These are phyloP conservation scores for Eremophila alpestris DNA, from an alignment of 2,797 vertebrate species.

Conservation along the genomic window DNA sequence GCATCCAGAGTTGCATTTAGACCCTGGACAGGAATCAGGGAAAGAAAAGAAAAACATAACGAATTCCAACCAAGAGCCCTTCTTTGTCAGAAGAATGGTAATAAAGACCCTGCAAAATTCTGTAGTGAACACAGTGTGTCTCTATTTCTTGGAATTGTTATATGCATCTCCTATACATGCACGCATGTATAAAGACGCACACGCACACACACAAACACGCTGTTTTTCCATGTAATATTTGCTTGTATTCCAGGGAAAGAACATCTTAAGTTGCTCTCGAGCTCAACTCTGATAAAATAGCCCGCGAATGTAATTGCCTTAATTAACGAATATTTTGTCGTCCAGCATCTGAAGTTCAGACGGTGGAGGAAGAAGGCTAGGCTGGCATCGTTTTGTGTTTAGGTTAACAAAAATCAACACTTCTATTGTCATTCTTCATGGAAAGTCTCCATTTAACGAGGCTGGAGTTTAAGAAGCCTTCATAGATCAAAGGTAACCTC, in stretches of 20 bases:
- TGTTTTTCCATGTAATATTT: not conserved
- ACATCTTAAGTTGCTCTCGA: not conserved
- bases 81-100: not conserved
- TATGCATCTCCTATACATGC: not conserved
- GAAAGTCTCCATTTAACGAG: conserved; percentile 62
- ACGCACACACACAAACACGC: rapidly evolving
- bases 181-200: not conserved
- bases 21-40: not conserved
- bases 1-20: not conserved
- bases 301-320: not conserved
- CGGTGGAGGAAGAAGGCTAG: not conserved
- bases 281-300: not conserved
- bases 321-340: not conserved
- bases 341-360: not conserved
- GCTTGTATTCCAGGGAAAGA: not conserved
- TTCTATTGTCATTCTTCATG: conserved; percentile 60
- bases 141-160: not conserved
- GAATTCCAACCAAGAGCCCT: not conserved
- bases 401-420: conserved; percentile 62
- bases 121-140: not conserved
- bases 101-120: not conserved
- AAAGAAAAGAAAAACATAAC: not conserved
- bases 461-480: conserved; percentile 31
- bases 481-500: conserved; percentile 69
- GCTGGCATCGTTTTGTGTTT: conserved; percentile 26